Conservation (phyloP, 1,140 invertebrate species). For the Ceratina calcarata region DNA sequence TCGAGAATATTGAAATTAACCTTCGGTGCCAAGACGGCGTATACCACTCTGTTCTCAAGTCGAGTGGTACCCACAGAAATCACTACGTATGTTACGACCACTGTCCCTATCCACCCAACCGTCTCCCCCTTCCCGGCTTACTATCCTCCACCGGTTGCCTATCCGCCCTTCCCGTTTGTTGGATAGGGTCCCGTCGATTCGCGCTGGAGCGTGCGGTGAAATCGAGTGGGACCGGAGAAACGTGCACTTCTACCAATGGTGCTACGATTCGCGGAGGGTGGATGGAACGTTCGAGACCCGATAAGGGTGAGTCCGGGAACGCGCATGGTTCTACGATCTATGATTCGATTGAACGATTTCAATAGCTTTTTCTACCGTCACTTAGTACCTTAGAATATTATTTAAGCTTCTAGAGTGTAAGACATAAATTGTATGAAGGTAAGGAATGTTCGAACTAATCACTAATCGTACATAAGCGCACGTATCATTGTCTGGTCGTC, state of each 20-base stretch:
- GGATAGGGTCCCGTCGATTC: slow-evolving; percentile 78
- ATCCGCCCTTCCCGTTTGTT: slow-evolving; percentile 87
- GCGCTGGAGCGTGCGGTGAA: neutral
- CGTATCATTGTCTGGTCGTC: too few relatives aligned
- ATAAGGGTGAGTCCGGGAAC: too few relatives aligned
- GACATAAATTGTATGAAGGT: too few relatives aligned
- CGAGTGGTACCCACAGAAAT: slow-evolving; percentile 90
- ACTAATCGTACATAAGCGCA: too few relatives aligned
- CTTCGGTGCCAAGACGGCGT: slow-evolving; percentile 93
- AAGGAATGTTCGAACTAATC: too few relatives aligned
- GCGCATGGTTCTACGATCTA: too few relatives aligned
- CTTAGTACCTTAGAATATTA: too few relatives aligned
- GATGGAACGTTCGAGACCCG: too few relatives aligned
- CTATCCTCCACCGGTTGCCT: slow-evolving; percentile 86
- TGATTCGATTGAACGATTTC: too few relatives aligned
- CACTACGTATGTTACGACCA: slow-evolving; percentile 90
- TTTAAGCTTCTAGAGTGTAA: too few relatives aligned
- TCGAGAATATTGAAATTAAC: slow-evolving; percentile 92
- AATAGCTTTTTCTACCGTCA: too few relatives aligned
- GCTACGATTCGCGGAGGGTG: too few relatives aligned
- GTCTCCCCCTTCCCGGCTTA: slow-evolving; percentile 86
- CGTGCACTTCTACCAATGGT: neutral
- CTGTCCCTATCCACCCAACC: slow-evolving; percentile 86
- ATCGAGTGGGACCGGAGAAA: slow-evolving; percentile 7
- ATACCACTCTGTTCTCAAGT: slow-evolving; percentile 92